Conservation (phyloP, 1,140 invertebrate genomes). For the Venustaconcha ellipsiformis region DNA sequence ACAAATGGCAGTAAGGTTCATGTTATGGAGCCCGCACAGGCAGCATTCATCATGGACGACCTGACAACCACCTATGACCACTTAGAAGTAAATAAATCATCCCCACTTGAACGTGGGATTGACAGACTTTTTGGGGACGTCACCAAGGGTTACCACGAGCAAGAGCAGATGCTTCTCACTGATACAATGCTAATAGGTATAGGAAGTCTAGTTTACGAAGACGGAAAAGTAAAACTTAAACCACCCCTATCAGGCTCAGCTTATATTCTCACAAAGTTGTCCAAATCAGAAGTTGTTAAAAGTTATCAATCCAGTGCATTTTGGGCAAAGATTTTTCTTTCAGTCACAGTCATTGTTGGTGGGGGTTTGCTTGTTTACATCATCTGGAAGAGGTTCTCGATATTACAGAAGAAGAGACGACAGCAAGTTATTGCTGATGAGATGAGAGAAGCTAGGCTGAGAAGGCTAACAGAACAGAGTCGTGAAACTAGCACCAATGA, state of each 20-base stretch:
- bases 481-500: slow-evolving; percentile 14
- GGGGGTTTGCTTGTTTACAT: slow-evolving; percentile 40
- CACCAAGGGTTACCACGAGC: slow-evolving; percentile 63
- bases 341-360: slow-evolving; percentile 51
- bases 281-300: slow-evolving; percentile 57
- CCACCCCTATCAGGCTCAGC: slow-evolving; percentile 45
- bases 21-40: slow-evolving; percentile 50
- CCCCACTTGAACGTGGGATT: slow-evolving; percentile 33
- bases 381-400: slow-evolving; percentile 43
- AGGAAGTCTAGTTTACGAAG: slow-evolving; percentile 61
- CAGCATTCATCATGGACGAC: slow-evolving; percentile 50
- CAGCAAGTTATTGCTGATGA: slow-evolving; percentile 31
- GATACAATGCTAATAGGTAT: slow-evolving; percentile 63
- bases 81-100: slow-evolving; percentile 39
- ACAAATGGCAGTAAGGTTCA: slow-evolving; percentile 28
- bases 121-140: slow-evolving; percentile 63
- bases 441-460: slow-evolving; percentile 23
- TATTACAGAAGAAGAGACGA: slow-evolving; percentile 28
- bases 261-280: slow-evolving; percentile 64
- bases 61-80: slow-evolving; percentile 53
- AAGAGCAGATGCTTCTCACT: slow-evolving; percentile 64
- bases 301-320: slow-evolving; percentile 43
- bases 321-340: slow-evolving; percentile 50
- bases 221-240: slow-evolving; percentile 51
- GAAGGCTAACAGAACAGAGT: neutral